phyloP scores from a whole-genome alignment of 2,113 vertebrate genomes.

The Glaucomys volans region DNA sequence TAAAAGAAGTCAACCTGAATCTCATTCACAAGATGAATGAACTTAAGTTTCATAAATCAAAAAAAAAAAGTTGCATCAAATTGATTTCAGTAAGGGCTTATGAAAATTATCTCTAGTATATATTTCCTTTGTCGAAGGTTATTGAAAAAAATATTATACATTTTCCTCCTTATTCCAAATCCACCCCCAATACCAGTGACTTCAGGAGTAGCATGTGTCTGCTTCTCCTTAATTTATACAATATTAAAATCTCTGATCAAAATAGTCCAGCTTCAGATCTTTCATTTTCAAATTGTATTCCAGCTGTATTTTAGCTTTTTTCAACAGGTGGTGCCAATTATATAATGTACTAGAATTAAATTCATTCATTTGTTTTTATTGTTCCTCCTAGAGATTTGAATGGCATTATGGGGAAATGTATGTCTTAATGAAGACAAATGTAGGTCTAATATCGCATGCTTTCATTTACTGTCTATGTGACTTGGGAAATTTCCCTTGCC shows the following conservation, averaged over 20 bases:
- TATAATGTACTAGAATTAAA: constrained; percentile 20
- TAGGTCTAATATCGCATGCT: not conserved
- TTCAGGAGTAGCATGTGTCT: not conserved
- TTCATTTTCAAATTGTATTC: constrained; percentile 4
- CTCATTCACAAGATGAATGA: not conserved
- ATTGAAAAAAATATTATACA: not conserved
- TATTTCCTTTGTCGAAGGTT: not conserved
- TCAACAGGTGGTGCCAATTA: constrained; percentile 31
- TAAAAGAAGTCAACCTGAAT: not conserved
- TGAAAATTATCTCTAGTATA: not conserved
- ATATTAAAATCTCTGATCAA: not conserved
- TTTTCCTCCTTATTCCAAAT: constrained; percentile 1
- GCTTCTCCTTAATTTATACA: not conserved
- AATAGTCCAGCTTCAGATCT: not conserved
- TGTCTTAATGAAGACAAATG: not conserved
- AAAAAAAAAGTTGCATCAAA: not conserved
- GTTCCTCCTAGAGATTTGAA: not conserved
- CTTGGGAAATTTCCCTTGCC: not conserved
- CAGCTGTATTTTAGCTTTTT: not conserved
- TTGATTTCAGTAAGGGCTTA: not conserved
- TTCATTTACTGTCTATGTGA: not conserved
- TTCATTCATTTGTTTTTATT: not conserved
- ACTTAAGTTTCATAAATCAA: not conserved
- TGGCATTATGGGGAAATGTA: not conserved
- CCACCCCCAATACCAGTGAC: not conserved